A percentile compares a stretch with the other conserved stretches of the same genome.
phyloP scores from a whole-genome alignment of 2,113 vertebrate genomes.

The Fukomys damarensis region DNA sequence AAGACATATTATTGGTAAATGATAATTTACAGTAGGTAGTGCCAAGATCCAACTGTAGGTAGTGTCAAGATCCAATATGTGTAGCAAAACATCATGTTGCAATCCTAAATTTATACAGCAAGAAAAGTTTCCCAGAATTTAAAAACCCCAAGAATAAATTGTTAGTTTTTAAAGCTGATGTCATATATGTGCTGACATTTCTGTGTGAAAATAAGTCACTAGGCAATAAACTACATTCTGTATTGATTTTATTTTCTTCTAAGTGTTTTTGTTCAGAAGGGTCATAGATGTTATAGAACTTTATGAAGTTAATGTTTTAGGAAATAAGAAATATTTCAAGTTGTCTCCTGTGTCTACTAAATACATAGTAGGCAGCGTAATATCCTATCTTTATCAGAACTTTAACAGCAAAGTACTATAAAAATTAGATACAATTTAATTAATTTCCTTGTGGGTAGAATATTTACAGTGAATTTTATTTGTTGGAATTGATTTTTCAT shows the following conservation, averaged over 20 bases:
- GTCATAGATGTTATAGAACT: constrained; percentile 16
- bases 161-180: constrained; percentile 43
- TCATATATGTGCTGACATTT: background rate
- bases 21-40: constrained; percentile 63
- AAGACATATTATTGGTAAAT: constrained; percentile 56
- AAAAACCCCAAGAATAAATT: background rate
- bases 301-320: constrained; percentile 27
- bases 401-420: constrained; percentile 10
- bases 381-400: constrained; percentile 25
- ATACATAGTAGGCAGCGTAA: background rate
- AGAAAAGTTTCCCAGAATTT: background rate
- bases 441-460: constrained; percentile 18
- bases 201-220: constrained; percentile 46
- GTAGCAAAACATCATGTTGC: background rate
- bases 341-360: background rate
- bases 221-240: background rate
- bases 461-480: constrained; percentile 53
- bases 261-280: background rate
- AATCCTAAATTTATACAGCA: background rate
- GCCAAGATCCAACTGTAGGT: constrained; percentile 46
- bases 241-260: constrained; percentile 51
- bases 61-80: constrained; percentile 47
- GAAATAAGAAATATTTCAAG: constrained; percentile 37
- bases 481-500: constrained; percentile 5
- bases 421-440: background rate